Evolutionary conservation across 2,888 invertebrate species (phyloP).

Genomic region (Strigamia maritima): DNA sequence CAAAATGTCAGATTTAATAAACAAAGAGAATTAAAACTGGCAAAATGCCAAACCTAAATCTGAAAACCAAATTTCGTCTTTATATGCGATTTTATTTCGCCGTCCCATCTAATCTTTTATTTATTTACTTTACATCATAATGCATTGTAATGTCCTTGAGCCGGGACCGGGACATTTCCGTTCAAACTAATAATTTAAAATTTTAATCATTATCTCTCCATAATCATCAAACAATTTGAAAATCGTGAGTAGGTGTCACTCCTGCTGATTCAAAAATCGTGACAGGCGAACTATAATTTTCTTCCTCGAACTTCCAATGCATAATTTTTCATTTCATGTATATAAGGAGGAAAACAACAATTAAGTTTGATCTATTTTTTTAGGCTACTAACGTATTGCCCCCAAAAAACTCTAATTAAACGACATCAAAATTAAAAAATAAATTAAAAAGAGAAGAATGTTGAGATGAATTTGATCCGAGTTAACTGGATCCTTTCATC

Average conservation of each 20-base stretch:
- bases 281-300: constrained; percentile 8
- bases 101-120: background rate
- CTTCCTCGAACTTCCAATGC: background rate
- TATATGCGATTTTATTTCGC: background rate
- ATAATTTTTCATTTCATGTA: background rate
- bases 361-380: background rate
- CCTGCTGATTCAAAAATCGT: background rate
- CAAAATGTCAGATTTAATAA: background rate
- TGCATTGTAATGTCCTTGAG: constrained; percentile 19
- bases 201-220: background rate
- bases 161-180: background rate
- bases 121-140: constrained; percentile 13
- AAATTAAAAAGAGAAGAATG: background rate
- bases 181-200: constrained; percentile 1
- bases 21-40: background rate
- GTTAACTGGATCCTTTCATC: constrained; percentile 2
- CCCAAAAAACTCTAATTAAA: background rate
- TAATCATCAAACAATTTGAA: constrained; percentile 18
- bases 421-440: background rate
- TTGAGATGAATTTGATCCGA: background rate
- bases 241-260: constrained; percentile 17
- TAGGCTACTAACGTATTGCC: background rate
- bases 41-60: background rate
- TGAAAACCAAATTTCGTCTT: background rate
- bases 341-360: background rate